Conservation (phyloP, 2,113 vertebrate genomes). For the Nesoenas mayeri region DNA sequence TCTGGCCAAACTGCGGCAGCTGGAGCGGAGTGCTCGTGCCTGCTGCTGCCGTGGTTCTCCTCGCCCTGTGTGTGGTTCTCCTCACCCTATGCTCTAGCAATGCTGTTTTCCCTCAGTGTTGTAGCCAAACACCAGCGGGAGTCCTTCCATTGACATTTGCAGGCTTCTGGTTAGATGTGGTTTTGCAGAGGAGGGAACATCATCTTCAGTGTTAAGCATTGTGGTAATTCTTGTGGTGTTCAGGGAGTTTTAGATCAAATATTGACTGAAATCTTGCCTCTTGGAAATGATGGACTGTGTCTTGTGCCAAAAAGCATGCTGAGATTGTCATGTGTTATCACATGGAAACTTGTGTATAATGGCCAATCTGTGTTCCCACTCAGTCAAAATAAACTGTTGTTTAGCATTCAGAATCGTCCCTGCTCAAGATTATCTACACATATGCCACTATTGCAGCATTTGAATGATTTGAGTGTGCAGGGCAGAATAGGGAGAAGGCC, state of each 20-base stretch:
- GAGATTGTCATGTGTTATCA: background rate
- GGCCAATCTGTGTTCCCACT: background rate
- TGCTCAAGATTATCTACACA: background rate
- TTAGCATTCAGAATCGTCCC: background rate
- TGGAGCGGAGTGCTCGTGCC: background rate
- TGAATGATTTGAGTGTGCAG: background rate
- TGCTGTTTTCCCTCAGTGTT: background rate
- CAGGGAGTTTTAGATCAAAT: background rate
- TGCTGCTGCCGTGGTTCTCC: background rate
- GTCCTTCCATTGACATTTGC: background rate
- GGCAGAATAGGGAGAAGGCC: background rate
- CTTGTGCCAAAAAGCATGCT: background rate
- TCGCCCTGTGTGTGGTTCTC: accelerated
- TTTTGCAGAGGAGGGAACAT: background rate
- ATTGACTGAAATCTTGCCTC: background rate
- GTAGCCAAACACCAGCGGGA: background rate
- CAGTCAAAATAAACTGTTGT: background rate
- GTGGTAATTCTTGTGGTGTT: background rate
- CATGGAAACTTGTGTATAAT: background rate
- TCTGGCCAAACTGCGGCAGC: background rate
- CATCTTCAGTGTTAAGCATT: too few species aligned
- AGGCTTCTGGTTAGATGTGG: background rate
- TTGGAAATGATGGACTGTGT: accelerated
- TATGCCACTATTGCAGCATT: background rate
- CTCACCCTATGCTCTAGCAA: background rate